Evolutionary conservation across 2,113 vertebrate genomes (phyloP).

Genomic region (Rafetus swinhoei): DNA sequence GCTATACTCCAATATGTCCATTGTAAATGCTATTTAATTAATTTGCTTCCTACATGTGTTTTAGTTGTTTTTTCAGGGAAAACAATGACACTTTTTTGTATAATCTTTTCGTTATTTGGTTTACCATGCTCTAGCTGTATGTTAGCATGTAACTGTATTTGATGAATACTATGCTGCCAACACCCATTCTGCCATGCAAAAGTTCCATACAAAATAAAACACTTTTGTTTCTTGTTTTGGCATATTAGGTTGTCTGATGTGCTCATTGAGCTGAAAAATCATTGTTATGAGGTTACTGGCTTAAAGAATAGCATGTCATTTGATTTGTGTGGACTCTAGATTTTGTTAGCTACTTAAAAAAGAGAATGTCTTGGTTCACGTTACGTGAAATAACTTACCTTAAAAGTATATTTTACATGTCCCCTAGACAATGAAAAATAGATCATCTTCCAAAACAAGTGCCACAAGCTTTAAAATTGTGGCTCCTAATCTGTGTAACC

Average conservation of each 20-base stretch:
- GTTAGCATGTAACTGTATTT: neutral
- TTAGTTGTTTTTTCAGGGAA: neutral
- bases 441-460: conserved; percentile 59
- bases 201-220: neutral
- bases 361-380: neutral
- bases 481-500: conserved; percentile 36
- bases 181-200: neutral
- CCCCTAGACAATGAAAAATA: conserved; percentile 26
- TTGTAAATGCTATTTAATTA: neutral
- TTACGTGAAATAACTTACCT: conserved; percentile 42
- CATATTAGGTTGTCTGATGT: neutral
- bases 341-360: neutral
- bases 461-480: conserved; percentile 8
- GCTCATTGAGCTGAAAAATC: neutral
- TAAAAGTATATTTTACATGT: conserved; percentile 41
- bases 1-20: neutral
- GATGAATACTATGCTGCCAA: neutral
- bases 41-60: neutral
- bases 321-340: neutral
- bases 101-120: neutral
- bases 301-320: neutral
- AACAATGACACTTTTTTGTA: neutral
- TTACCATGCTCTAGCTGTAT: neutral
- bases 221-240: neutral
- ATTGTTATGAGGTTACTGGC: neutral